Evolutionary conservation across 2,888 invertebrate species (phyloP).

Genomic region (Apodemia mormo): DNA sequence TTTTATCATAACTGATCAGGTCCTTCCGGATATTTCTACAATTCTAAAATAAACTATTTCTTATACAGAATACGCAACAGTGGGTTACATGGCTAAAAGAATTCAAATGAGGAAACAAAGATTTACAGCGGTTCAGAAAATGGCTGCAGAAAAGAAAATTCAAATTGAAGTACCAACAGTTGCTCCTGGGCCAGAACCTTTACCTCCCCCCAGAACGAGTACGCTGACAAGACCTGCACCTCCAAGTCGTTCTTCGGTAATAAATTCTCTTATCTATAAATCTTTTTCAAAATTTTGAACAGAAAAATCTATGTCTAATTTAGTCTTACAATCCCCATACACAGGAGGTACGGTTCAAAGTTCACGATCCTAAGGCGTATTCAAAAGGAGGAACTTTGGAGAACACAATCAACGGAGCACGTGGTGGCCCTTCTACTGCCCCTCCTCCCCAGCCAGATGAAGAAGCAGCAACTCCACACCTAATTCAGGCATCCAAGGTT

Average conservation of each 20-base stretch:
- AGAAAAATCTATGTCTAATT: conserved; percentile 32
- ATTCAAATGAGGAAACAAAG: conserved; percentile 97
- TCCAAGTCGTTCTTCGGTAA: conserved; percentile 71
- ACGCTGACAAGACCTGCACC: conserved; percentile 83
- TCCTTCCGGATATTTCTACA: too few relatives aligned
- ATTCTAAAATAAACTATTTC: conserved; percentile 36
- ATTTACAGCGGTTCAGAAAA: conserved; percentile 93
- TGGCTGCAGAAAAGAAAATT: conserved; percentile 94
- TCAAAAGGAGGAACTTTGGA: conserved; percentile 94
- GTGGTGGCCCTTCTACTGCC: conserved; percentile 66
- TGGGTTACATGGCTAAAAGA: conserved; percentile 98
- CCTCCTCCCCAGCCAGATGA: conserved; percentile 35
- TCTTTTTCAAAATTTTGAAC: conserved; percentile 38
- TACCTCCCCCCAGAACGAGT: conserved; percentile 83
- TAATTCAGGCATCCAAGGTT: conserved; percentile 67
- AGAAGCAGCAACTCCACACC: conserved; percentile 77
- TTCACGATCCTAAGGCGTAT: conserved; percentile 95
- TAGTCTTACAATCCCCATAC: conserved; percentile 46
- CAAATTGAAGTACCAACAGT: conserved; percentile 88
- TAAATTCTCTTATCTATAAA: conserved; percentile 5
- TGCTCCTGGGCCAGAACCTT: conserved; percentile 81
- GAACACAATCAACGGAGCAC: conserved; percentile 92
- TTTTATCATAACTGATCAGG: too few relatives aligned
- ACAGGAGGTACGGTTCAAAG: conserved; percentile 96
- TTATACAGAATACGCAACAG: conserved; percentile 95